phyloP scores from a whole-genome alignment of 1,140 invertebrate species.

The Drosophila yakuba region DNA sequence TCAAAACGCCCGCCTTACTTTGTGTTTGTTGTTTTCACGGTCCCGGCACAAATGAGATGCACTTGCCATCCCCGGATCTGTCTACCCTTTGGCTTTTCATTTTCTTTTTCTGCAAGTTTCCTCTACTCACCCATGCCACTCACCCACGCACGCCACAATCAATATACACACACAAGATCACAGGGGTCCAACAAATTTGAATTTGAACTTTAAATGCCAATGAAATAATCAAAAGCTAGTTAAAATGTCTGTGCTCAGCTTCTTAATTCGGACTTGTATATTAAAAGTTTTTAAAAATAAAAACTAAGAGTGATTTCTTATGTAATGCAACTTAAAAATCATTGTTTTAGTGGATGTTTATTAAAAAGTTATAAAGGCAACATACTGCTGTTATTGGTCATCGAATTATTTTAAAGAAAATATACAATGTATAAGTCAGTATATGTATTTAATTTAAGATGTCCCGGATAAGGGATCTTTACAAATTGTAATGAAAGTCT shows the following conservation, averaged over 20 bases:
- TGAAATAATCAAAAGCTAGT: background rate
- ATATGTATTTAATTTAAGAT: too few species aligned
- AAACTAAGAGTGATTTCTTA: too few species aligned
- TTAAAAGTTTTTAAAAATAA: background rate
- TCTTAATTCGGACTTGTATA: too few species aligned
- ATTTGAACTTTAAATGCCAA: background rate
- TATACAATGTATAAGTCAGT: too few species aligned
- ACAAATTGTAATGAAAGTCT: too few species aligned
- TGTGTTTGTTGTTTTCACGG: constrained; percentile 27
- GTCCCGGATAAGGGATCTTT: too few species aligned
- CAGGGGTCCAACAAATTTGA: constrained; percentile 13
- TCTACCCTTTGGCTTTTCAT: constrained; percentile 23
- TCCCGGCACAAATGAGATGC: constrained; percentile 30
- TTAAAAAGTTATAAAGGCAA: too few species aligned
- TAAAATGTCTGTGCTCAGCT: too few species aligned
- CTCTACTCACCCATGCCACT: constrained; percentile 18
- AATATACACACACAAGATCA: constrained; percentile 7
- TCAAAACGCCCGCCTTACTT: constrained; percentile 36
- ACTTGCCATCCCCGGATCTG: constrained; percentile 18
- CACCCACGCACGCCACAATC: constrained; percentile 15
- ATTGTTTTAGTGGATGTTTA: too few species aligned
- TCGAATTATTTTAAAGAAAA: too few species aligned
- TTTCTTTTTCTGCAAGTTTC: constrained; percentile 40
- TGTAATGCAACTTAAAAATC: too few species aligned
- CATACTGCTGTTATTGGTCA: too few species aligned